Evolutionary conservation across 2,888 invertebrate genomes (phyloP), one percentile per base, ranked within the genome.

Genomic region (Rhagophthalmus giganteus): DNA sequence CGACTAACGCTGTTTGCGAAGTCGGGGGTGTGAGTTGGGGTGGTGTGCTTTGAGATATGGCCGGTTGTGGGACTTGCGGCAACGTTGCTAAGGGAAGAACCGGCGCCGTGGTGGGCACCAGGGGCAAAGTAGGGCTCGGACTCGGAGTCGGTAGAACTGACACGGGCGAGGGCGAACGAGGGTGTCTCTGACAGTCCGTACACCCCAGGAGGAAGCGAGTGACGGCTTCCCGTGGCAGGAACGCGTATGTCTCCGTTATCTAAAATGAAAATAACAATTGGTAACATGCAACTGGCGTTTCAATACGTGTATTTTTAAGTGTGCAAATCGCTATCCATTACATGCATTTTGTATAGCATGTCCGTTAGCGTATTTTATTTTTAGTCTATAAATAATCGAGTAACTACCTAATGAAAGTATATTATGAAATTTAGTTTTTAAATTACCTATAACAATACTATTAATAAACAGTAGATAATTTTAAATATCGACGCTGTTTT

Each of bases 191-290:
- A 76, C 96, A 96, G 76, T 94, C 94, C 30, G 90, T 87, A 75
- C 95, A 96, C 66, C 94, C 92, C 75, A 95, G 86, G 51, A 96
- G 85, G 79, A 96, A 96, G 66, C 93, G 87, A 51, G 96, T 96
- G 72, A 96, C 95, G 37, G 96, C 95, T 77, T 96, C 96, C 48
- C 96, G 86, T 2, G 96, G 96, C 64, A 96, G 81, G 73, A 95
- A 96, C 38, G 94, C 94, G 79, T 93, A 96, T 54, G 92, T 94
- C 78, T 96, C 95, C 40, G 95, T 94, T 70, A 96, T 95, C 96
- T 96, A 83, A 50, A 79, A 81, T 70, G 70, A 71, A 73, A 74
- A 69, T 67, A 65, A 67, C 68, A 58, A 47, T 61, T 60, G 40
- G 16, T 51, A 46, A 46, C 58, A 50, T 49, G 39, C 61, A 62